Evolutionary conservation across 1,140 invertebrate species (phyloP).

Genomic region (Bicyclus anynana): DNA sequence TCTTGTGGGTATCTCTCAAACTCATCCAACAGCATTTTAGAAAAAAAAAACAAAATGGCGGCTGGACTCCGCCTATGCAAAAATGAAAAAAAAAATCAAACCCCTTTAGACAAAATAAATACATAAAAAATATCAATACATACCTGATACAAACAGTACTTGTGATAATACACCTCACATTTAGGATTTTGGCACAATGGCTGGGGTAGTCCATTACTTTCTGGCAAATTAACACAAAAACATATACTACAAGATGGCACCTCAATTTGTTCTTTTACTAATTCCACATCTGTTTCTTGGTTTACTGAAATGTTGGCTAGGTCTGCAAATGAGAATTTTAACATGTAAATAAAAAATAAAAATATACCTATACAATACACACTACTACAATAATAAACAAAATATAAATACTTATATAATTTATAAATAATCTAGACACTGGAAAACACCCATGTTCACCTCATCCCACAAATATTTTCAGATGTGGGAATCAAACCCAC

Average conservation of each 20-base stretch:
- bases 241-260: conserved; percentile 46
- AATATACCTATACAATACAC: too few relatives aligned
- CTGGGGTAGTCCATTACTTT: conserved; percentile 37
- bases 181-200: conserved; percentile 47
- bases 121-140: not conserved
- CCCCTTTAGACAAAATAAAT: too few relatives aligned
- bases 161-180: conserved; percentile 55
- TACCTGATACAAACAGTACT: conserved; percentile 44
- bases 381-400: too few relatives aligned
- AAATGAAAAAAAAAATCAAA: too few relatives aligned
- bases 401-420: too few relatives aligned
- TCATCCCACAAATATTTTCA: too few relatives aligned
- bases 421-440: too few relatives aligned
- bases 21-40: too few relatives aligned
- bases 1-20: too few relatives aligned
- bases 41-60: not conserved
- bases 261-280: not conserved
- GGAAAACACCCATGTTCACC: too few relatives aligned
- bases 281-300: not conserved
- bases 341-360: not conserved
- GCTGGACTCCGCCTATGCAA: too few relatives aligned
- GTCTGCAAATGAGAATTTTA: not conserved
- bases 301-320: not conserved
- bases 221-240: conserved; percentile 43
- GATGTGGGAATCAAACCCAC: too few relatives aligned